Percentiles rank a stretch among this genome's conserved stretches.
These are phyloP conservation scores for Drosophila meridiana DNA, from an alignment of 2,888 invertebrate genomes.

Conservation along the genomic window DNA sequence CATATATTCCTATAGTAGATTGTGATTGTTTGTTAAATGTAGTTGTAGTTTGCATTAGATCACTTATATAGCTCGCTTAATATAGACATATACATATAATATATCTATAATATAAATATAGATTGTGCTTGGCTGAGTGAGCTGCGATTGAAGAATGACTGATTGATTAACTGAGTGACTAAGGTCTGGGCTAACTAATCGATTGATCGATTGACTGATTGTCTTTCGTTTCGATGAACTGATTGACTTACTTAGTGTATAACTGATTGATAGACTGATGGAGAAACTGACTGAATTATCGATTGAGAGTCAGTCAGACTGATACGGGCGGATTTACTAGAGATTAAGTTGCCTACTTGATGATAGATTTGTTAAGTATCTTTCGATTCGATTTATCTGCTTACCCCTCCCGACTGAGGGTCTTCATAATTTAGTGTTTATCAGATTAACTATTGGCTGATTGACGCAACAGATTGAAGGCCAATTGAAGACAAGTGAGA, in stretches of 20 bases:
- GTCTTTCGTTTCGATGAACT: background rate
- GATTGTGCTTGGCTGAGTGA: background rate
- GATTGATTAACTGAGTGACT: background rate
- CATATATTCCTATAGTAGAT: background rate
- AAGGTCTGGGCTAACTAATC: background rate
- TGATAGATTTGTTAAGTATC: background rate
- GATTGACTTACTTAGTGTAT: background rate
- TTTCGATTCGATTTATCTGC: background rate
- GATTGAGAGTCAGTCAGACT: too few relatives aligned
- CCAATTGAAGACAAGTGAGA: background rate
- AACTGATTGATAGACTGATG: background rate
- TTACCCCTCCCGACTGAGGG: background rate
- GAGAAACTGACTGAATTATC: background rate
- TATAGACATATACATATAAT: background rate
- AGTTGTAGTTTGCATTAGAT: background rate
- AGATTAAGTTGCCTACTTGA: background rate
- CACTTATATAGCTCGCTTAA: conserved; percentile 4
- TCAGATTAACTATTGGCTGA: background rate
- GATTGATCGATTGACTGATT: background rate
- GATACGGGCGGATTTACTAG: too few relatives aligned
- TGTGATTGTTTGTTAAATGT: background rate
- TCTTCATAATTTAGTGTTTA: background rate
- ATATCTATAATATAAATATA: background rate
- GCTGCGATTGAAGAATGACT: background rate
- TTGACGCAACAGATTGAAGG: background rate